These are phyloP conservation scores for Cyrtodaria siliqua DNA, from an alignment of 2,888 invertebrate species.

Conservation along the genomic window DNA sequence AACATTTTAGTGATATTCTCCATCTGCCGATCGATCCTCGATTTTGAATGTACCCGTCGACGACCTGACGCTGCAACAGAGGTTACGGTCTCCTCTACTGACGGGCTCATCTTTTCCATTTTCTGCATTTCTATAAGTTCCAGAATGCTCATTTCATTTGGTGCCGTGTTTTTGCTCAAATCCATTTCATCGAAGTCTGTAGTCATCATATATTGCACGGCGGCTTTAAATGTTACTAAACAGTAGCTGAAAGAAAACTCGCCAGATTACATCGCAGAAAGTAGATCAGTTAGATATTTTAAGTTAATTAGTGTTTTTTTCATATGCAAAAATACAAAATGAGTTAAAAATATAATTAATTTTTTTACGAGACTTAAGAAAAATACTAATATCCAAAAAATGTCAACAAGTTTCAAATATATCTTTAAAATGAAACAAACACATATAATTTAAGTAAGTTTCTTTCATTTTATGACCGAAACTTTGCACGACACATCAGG, in stretches of 20 bases:
- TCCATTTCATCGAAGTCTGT: constrained; percentile 76
- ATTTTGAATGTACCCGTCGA: constrained; percentile 36
- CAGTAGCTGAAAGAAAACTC: constrained; percentile 78
- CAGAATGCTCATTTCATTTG: constrained; percentile 58
- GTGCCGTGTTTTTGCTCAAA: constrained; percentile 17
- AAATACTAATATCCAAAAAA: no score
- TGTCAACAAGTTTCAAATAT: no score
- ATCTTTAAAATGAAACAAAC: no score
- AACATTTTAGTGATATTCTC: constrained; percentile 81
- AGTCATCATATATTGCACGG: constrained; percentile 81
- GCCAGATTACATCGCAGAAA: no score
- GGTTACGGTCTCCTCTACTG: neutral
- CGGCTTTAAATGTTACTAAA: constrained; percentile 85
- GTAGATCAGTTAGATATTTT: no score
- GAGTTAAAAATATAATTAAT: no score
- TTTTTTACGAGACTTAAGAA: no score
- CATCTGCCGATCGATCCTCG: constrained; percentile 76
- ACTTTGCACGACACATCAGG: no score
- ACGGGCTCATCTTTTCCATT: neutral
- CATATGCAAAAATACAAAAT: no score
- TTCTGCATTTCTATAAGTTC: neutral
- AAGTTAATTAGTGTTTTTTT: no score
- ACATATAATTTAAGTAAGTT: no score
- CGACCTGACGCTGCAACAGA: neutral
- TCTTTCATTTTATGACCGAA: no score